phyloP scores from a whole-genome alignment of 2,113 vertebrate species.

The Austrofundulus limnaeus region DNA sequence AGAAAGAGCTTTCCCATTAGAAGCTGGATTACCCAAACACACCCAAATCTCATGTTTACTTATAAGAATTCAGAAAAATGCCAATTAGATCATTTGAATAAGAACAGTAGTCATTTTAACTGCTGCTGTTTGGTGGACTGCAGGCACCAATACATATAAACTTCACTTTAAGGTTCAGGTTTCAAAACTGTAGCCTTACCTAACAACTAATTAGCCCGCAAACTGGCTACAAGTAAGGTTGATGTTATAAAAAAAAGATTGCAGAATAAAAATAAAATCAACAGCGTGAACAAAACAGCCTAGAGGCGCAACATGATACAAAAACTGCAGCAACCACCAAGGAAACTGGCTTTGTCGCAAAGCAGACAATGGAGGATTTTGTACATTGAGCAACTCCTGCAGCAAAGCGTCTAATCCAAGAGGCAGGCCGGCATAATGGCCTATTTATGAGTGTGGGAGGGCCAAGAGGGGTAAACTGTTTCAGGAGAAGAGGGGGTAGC shows the following conservation, averaged over 20 bases:
- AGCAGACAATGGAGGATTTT: slow-evolving; percentile 61
- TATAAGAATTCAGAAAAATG: background rate
- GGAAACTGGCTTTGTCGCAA: slow-evolving; percentile 49
- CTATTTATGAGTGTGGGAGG: slow-evolving; percentile 68
- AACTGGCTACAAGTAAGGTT: background rate
- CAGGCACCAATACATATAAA: too few species aligned
- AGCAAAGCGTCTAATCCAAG: slow-evolving; percentile 65
- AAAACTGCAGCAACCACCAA: slow-evolving; percentile 30
- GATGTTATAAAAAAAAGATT: slow-evolving; percentile 26
- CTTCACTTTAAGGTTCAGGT: too few species aligned
- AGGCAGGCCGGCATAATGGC: slow-evolving; percentile 62
- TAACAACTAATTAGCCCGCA: background rate
- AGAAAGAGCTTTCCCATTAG: background rate
- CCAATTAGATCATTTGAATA: background rate
- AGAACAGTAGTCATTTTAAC: background rate
- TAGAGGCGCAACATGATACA: slow-evolving; percentile 21
- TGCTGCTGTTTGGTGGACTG: background rate
- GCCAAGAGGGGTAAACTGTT: slow-evolving; percentile 59
- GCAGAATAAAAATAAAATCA: slow-evolving; percentile 1
- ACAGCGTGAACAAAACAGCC: background rate
- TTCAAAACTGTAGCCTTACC: slow-evolving; percentile 6
- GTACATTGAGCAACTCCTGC: slow-evolving; percentile 60
- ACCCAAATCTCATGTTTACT: background rate
- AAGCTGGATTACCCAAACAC: background rate
- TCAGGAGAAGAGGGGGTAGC: slow-evolving; percentile 28